These are phyloP conservation scores for Shinisaurus crocodilurus DNA, from an alignment of 2,113 vertebrate species.

Conservation along the genomic window DNA sequence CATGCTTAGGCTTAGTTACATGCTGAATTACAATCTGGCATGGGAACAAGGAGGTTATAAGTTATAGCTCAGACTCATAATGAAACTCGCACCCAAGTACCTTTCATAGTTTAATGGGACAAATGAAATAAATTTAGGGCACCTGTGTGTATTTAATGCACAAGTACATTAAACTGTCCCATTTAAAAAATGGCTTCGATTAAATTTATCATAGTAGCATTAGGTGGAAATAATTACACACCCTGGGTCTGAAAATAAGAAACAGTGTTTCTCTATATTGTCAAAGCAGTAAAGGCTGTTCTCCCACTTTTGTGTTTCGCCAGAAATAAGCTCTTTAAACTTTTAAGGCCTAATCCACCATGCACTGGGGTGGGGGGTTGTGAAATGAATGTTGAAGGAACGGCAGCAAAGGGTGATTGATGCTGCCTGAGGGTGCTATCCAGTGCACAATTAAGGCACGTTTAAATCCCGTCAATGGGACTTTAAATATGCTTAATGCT, in stretches of 20 bases:
- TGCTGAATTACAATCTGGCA: neutral
- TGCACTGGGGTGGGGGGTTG: neutral
- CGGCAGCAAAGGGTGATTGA: neutral
- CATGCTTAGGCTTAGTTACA: neutral
- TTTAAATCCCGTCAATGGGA: neutral
- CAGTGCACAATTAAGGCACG: neutral
- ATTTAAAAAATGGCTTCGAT: slow-evolving; percentile 19
- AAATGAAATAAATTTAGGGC: slow-evolving; percentile 14
- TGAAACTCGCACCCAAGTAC: neutral
- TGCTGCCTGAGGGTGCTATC: neutral
- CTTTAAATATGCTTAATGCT: neutral
- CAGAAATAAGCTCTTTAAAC: slow-evolving; percentile 10
- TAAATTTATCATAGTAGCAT: slow-evolving; percentile 20
- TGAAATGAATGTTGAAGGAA: neutral
- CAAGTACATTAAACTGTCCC: neutral
- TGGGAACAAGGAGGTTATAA: neutral
- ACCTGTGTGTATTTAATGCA: slow-evolving; percentile 13
- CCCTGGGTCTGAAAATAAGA: neutral
- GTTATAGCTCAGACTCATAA: neutral
- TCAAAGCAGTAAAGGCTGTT: neutral
- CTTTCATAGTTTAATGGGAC: slow-evolving; percentile 28
- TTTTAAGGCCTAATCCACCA: neutral
- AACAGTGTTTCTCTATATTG: neutral
- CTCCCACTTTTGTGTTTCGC: neutral
- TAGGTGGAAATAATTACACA: slow-evolving; percentile 11